Conservation (phyloP, 2,888 invertebrate species). For the Drymonia ruficornis region DNA sequence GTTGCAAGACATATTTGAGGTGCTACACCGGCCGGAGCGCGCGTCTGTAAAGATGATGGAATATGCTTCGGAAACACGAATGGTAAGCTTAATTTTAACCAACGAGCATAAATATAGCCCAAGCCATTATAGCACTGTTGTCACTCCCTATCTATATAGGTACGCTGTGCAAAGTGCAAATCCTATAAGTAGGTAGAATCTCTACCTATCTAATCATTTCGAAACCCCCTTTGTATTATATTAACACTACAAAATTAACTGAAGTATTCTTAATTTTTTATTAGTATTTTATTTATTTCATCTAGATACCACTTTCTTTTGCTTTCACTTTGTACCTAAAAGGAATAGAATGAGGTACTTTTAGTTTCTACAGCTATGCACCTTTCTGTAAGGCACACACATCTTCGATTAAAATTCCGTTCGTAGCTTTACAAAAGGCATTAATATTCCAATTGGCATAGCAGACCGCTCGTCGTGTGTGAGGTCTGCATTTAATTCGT, state of each 20-base stretch:
- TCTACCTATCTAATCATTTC: background rate
- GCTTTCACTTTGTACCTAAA: too few species aligned
- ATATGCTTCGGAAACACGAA: conserved; percentile 41
- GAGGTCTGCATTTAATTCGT: background rate
- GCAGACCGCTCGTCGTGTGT: background rate
- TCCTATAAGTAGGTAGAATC: background rate
- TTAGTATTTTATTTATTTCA: too few species aligned
- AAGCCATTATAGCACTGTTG: too few species aligned
- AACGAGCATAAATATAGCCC: background rate
- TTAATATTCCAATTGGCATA: background rate
- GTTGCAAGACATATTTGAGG: conserved; percentile 58
- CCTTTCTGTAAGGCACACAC: background rate
- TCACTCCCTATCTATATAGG: too few species aligned
- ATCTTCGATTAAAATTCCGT: background rate
- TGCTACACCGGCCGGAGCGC: conserved; percentile 54
- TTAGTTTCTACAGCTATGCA: background rate
- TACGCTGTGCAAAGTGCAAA: background rate
- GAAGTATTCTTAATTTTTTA: too few species aligned
- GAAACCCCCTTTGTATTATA: background rate
- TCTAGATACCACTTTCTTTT: too few species aligned
- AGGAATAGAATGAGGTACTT: background rate
- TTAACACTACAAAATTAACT: too few species aligned
- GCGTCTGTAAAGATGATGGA: conserved; percentile 37
- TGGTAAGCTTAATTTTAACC: conserved; percentile 42
- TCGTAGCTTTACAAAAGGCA: background rate